A percentile compares a stretch with the other conserved stretches of the same genome.
Conservation (phyloP, 2,797 vertebrate species). For the Diceros bicornis region DNA sequence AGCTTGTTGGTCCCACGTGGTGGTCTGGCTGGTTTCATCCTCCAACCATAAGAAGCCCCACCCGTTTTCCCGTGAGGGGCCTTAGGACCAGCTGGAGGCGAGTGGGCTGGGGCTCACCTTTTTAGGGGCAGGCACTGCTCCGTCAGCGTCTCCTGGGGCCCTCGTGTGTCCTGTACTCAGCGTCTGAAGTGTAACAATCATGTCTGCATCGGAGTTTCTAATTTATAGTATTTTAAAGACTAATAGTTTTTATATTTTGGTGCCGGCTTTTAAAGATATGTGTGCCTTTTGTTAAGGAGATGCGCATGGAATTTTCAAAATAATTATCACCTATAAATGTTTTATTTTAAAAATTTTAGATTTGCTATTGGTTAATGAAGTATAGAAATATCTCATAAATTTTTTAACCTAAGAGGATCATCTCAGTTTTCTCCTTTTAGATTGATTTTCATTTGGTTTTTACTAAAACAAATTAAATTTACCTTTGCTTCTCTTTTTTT, state of each 20-base stretch:
- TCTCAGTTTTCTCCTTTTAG: not conserved
- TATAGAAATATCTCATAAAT: not conserved
- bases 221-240: not conserved
- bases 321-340: not conserved
- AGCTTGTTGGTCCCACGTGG: not conserved
- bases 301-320: not conserved
- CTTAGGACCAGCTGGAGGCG: not conserved
- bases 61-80: not conserved
- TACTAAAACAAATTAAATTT: constrained; percentile 34
- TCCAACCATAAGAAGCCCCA: not conserved
- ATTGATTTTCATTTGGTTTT: constrained; percentile 23
- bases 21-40: not conserved
- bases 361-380: not conserved
- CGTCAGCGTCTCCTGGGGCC: too few species aligned
- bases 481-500: not conserved
- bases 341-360: not conserved
- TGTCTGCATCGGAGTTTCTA: not conserved
- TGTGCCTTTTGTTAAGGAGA: not conserved
- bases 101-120: too few species aligned
- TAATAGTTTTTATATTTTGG: not conserved
- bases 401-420: not conserved
- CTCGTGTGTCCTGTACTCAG: not conserved
- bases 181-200: not conserved
- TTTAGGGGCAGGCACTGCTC: too few species aligned
- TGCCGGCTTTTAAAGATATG: not conserved